Evolutionary conservation across 2,113 vertebrate genomes (phyloP), one percentile per base, ranked within the genome.

Genomic region (Aspiorhynchus laticeps): DNA sequence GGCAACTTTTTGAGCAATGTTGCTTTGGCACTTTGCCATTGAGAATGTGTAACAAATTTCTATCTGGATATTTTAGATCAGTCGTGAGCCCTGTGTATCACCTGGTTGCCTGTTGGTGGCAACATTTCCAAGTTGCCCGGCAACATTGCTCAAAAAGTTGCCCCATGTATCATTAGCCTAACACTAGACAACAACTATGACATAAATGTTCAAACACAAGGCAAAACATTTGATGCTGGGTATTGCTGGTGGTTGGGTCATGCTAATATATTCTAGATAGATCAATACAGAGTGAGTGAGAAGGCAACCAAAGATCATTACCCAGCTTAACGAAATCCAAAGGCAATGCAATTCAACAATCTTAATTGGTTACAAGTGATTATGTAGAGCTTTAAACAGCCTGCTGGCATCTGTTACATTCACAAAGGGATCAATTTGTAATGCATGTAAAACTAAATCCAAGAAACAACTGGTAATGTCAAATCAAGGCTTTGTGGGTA

Each of bases 381-480:
- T 79, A 88, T 86, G 65, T 67, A 51, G 51, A 87, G 87, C 86
- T 91, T 90, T 87, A 87, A 59, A 69, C 69, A 87, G 87, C 75
- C 88, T 85, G 36, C 46, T n/a, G 14, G 74, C 81, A 89, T 89
- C 79, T 85, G 87, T 87, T 89, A 63, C 41, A 36, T 87, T 83
- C 69, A 56, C 90, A 87, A 79, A 84, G 89, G 84, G 87, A 90
- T 88, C 81, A 87, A 87, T 91, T 92, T 88, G 38, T 79, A 63
- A 79, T 74, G 41, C 46, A 73, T 51, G 53, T 26, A 36, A 63
- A 79, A 36, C 41, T 80, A 31, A 56, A 73, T 24, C 43, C 15
- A 31, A 26, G 74, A 73, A 80, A 79, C 38, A 73, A 65, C 63
- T 69, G 61, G 77, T 77, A 56, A 86, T 48, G 48, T 46, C 12